Base-by-base conservation (phyloP, 53 echinoderm and acorn worm species). In the Paracentrotus lividus region DNA sequence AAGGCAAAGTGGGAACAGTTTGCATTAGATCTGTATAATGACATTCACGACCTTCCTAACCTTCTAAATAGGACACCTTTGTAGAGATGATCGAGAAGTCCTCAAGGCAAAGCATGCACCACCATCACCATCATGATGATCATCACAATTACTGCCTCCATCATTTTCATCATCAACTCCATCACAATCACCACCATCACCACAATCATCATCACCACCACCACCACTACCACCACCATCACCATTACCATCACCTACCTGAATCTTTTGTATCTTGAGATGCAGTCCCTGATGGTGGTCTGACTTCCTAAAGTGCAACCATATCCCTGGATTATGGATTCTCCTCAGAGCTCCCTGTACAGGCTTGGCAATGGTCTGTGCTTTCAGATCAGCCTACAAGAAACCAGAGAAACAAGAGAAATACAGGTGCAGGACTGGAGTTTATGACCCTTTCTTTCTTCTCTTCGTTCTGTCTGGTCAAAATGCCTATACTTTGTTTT, bases 241-340 rank as follows among this genome's bases (percentile, higher is more conserved):
- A n/a, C n/a, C n/a, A n/a, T n/a, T n/a, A 0, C 42, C 44, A 77
- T 8, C 43, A 43, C 77, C 23, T 55, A 98, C 99, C 96, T 99
- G 99, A 13, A 97, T 91, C 91, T 97, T 99, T 81, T 96, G 96
- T 16, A 99, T 85, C 93, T 99, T 99, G 81, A 97, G 88, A 90
- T 99, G 99, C 51, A 99, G 57, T 42, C 99, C 96, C 18, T 95
- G 96, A 59, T 96, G 96, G 44, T 99, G 99, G 64, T 97, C 97
- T 2, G 97, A 97, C 94, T 96, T 95, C 49, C 99, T 94, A 72
- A 95, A 95, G 91, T 99, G 99, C 23, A 97, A 15, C 97, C 99
- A 96, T 16, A 99, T 43, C 15, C 97, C 97, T 36, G 99, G 99
- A 53, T 96, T 94, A 93, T 94, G 96, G 21, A 95, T 93, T 84